Conservation (phyloP, 2,113 vertebrate genomes). For the human region DNA sequence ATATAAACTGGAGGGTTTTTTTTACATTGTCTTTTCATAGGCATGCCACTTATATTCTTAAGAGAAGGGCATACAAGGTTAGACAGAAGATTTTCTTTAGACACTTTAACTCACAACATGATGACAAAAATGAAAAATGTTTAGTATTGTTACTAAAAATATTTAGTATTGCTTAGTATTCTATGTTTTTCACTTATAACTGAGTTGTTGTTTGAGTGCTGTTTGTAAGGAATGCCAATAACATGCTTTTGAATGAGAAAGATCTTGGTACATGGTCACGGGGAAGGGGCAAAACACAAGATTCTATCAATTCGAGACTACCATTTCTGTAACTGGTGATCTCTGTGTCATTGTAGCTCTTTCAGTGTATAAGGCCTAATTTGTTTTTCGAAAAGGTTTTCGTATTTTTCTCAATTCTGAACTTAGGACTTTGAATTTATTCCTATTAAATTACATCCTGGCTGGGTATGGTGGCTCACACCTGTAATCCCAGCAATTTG, state of each 20-base stretch:
- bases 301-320: background rate
- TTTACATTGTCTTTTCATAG: background rate
- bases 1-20: background rate
- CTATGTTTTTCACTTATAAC: background rate
- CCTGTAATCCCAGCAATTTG: too few relatives aligned
- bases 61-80: background rate
- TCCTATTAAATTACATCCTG: background rate
- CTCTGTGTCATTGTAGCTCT: background rate
- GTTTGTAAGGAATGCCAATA: constrained; percentile 7
- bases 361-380: background rate
- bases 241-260: background rate
- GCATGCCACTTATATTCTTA: background rate
- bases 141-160: background rate
- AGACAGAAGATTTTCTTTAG: background rate
- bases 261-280: background rate
- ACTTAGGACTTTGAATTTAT: background rate
- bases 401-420: constrained; percentile 6
- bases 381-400: background rate
- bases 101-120: background rate
- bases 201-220: background rate
- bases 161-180: background rate
- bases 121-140: background rate
- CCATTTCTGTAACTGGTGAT: background rate
- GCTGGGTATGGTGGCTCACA: too few relatives aligned
- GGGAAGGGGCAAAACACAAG: background rate